A percentile compares a stretch with the other conserved stretches of the same genome.
Evolutionary conservation across 2,113 vertebrate genomes (phyloP).

Genomic region (Zosterops lateralis): DNA sequence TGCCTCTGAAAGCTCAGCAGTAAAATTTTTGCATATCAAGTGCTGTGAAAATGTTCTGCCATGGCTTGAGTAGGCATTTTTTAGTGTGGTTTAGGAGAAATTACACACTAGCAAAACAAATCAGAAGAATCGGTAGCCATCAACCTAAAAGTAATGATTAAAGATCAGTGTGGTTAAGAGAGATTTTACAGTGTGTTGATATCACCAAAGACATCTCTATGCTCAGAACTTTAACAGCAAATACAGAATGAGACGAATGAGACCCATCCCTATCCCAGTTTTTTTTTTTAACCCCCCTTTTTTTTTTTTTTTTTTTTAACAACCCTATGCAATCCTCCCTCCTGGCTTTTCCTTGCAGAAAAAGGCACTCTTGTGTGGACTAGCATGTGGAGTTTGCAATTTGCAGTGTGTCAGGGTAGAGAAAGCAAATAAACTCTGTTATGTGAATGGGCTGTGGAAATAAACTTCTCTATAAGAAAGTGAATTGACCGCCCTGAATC

Average conservation of each 20-base stretch:
- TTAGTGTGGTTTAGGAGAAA: neutral
- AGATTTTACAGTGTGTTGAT: neutral
- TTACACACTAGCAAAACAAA: neutral
- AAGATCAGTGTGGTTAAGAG: neutral
- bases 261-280: conserved; percentile 61
- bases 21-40: neutral
- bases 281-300: neutral
- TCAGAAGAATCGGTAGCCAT: neutral
- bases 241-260: conserved; percentile 58
- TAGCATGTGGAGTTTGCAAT: conserved; percentile 64
- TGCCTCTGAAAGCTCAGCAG: neutral
- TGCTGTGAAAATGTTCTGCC: neutral
- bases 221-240: conserved; percentile 27
- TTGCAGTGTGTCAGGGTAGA: neutral
- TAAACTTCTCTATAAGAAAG: neutral
- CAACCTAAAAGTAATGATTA: neutral
- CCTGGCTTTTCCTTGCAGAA: conserved; percentile 78
- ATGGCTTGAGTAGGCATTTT: neutral
- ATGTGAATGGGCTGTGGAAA: neutral
- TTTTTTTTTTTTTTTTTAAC: conserved; percentile 62
- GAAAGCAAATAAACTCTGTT: neutral
- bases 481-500: neutral
- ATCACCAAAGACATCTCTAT: neutral
- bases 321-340: conserved; percentile 75
- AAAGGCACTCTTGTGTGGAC: conserved; percentile 71